A percentile compares a stretch with the other conserved stretches of the same genome.
Conservation (phyloP, 2,113 vertebrate genomes). For the Dipodomys spectabilis region DNA sequence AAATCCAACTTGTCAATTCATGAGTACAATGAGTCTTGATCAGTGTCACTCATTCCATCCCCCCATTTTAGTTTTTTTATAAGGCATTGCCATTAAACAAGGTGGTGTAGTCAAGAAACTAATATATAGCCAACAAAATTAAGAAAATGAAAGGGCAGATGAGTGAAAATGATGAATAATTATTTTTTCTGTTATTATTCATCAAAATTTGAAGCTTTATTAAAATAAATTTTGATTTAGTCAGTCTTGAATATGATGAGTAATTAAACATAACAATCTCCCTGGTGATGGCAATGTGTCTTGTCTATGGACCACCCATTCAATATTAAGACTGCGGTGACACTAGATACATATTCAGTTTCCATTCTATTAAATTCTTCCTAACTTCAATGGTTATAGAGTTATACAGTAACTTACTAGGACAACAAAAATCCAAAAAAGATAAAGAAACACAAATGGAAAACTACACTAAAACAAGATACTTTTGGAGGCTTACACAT, state of each 20-base stretch:
- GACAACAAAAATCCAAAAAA: not conserved
- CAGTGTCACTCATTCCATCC: too few relatives aligned
- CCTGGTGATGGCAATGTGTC: not conserved
- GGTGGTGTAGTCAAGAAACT: too few relatives aligned
- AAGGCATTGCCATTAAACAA: too few relatives aligned
- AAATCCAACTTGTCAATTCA: too few relatives aligned
- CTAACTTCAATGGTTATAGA: not conserved
- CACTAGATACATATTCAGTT: slow-evolving; percentile 23
- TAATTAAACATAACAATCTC: not conserved
- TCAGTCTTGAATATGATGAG: not conserved
- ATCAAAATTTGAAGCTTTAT: slow-evolving; percentile 17
- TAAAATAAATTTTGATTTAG: slow-evolving; percentile 51
- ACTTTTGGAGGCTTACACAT: not conserved
- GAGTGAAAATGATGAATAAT: not conserved
- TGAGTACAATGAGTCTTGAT: too few relatives aligned
- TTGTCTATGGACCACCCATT: not conserved
- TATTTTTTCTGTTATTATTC: slow-evolving; percentile 43
- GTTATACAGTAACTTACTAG: not conserved
- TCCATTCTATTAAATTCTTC: slow-evolving; percentile 51
- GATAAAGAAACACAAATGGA: not conserved
- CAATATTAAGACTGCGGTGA: not conserved
- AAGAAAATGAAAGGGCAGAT: too few relatives aligned
- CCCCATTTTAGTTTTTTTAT: too few relatives aligned
- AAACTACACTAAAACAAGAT: not conserved
- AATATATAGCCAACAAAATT: too few relatives aligned